Percentiles rank a stretch among this genome's conserved stretches.
Evolutionary conservation across 2,797 vertebrate species (phyloP).

Genomic region (Galagoides demidoff): DNA sequence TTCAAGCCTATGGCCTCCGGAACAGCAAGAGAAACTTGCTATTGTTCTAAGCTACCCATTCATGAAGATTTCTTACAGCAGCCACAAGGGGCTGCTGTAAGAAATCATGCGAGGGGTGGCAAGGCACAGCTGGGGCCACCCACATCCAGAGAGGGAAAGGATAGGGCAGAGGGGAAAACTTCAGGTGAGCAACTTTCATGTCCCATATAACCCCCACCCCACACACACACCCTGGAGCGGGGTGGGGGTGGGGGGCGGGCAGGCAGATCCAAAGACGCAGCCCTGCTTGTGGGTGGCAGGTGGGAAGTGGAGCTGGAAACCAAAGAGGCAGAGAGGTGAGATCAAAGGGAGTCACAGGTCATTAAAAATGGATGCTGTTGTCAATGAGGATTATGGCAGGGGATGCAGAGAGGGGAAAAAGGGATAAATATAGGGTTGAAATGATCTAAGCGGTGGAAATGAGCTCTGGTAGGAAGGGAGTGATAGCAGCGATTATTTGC

Average conservation of each 20-base stretch:
- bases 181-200: neutral
- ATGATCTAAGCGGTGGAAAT: neutral
- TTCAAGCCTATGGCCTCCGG: neutral
- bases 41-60: neutral
- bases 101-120: neutral
- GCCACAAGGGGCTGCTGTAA: no score
- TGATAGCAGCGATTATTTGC: neutral
- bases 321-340: slow-evolving; percentile 33
- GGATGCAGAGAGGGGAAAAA: neutral
- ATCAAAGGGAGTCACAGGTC: slow-evolving; percentile 66
- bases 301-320: slow-evolving; percentile 21
- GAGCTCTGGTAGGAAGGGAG: neutral
- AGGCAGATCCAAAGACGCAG: neutral
- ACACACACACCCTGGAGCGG: no score
- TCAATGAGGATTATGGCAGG: slow-evolving; percentile 62
- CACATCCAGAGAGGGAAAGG: neutral
- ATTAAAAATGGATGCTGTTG: slow-evolving; percentile 73
- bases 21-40: neutral
- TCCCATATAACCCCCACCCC: fast-evolving
- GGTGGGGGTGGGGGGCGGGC: no score
- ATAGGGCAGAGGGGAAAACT: neutral
- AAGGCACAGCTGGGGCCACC: neutral
- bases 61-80: neutral
- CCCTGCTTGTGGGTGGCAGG: slow-evolving; percentile 18
- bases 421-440: neutral